Conservation (phyloP, 2,113 vertebrate genomes). For the Sarotherodon lohbergeri region DNA sequence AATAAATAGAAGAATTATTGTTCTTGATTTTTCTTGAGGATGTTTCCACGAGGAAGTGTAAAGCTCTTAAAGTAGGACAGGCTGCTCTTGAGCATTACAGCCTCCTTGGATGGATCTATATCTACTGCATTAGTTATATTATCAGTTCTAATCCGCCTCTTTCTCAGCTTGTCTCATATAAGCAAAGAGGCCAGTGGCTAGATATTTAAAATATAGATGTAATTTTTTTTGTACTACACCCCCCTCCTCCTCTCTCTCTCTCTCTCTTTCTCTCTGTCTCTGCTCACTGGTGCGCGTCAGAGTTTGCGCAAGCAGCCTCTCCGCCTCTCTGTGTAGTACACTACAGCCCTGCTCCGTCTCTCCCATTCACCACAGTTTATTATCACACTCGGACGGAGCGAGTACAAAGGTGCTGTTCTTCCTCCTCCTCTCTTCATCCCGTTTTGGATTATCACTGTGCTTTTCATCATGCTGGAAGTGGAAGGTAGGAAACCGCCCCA, state of each 20-base stretch:
- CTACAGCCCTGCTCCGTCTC: conserved; percentile 26
- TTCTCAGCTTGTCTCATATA: neutral
- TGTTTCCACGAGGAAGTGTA: neutral
- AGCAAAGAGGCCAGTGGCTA: neutral
- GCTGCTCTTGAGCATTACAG: neutral
- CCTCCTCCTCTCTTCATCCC: neutral
- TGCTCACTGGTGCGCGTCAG: conserved; percentile 55
- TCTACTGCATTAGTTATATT: neutral
- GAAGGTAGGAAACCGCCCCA: conserved; percentile 64
- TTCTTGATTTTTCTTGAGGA: neutral
- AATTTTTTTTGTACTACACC: neutral
- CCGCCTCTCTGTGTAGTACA: conserved; percentile 45
- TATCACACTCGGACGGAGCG: conserved; percentile 34
- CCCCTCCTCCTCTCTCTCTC: neutral
- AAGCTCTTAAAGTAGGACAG: neutral
- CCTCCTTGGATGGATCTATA: neutral
- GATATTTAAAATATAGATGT: neutral
- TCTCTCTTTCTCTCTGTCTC: neutral
- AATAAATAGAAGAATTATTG: neutral
- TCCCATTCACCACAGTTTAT: conserved; percentile 64
- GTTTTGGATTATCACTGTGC: conserved; percentile 71
- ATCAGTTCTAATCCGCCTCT: neutral
- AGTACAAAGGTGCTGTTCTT: conserved; percentile 25
- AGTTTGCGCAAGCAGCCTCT: conserved; percentile 55
- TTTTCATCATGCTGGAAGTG: conserved; percentile 70